Conservation (phyloP, 2,888 invertebrate species). For the Hemistola chrysoprasaria region DNA sequence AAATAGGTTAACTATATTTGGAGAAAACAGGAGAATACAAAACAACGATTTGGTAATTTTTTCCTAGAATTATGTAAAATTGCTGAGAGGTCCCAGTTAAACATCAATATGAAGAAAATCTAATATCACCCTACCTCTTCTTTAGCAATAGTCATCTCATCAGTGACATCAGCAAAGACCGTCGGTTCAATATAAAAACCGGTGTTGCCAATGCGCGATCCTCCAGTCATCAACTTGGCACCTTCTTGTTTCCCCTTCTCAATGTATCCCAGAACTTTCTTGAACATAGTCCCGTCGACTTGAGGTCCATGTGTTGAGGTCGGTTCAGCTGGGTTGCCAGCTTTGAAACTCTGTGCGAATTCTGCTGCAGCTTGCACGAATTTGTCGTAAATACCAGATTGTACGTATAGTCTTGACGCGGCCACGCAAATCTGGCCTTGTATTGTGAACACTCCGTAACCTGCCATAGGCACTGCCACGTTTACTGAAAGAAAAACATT, state of each 20-base stretch:
- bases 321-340: constrained; percentile 77
- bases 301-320: constrained; percentile 50
- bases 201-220: constrained; percentile 80
- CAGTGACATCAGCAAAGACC: constrained; percentile 87
- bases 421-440: constrained; percentile 60
- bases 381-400: constrained; percentile 86
- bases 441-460: constrained; percentile 44
- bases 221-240: constrained; percentile 89
- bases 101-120: too few relatives aligned
- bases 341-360: constrained; percentile 84
- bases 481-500: constrained; percentile 39
- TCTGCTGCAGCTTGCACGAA: constrained; percentile 88
- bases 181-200: constrained; percentile 91
- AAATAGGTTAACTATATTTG: too few relatives aligned
- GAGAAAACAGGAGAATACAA: too few relatives aligned
- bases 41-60: too few relatives aligned
- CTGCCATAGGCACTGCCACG: constrained; percentile 46
- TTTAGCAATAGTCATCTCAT: constrained; percentile 88
- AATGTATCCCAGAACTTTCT: constrained; percentile 88
- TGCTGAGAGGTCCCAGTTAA: too few relatives aligned
- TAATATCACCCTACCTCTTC: constrained; percentile 83
- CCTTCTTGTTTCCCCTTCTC: constrained; percentile 90
- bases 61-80: too few relatives aligned
- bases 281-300: constrained; percentile 85
- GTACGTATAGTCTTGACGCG: constrained; percentile 57